Conservation (phyloP, 2,888 invertebrate genomes). For the Macaria notata region DNA sequence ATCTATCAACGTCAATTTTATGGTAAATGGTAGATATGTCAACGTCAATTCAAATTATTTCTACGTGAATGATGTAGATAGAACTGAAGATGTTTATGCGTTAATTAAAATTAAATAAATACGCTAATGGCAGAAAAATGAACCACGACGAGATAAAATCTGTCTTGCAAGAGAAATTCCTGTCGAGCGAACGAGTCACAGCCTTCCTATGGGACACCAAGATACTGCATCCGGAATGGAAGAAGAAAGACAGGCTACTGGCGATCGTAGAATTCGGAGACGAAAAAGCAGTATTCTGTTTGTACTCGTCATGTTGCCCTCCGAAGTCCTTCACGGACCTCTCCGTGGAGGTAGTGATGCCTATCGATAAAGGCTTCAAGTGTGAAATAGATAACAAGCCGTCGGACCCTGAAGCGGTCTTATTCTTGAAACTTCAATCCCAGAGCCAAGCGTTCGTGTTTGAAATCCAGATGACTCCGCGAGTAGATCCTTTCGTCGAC, state of each 20-base stretch:
- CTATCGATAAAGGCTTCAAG: slow-evolving; percentile 90
- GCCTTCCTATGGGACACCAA: slow-evolving; percentile 73
- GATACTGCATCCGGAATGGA: slow-evolving; percentile 74
- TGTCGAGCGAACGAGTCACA: slow-evolving; percentile 72
- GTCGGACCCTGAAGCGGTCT: slow-evolving; percentile 74
- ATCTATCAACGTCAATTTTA: too few relatives aligned
- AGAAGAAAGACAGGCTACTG: slow-evolving; percentile 71
- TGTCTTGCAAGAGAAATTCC: slow-evolving; percentile 76
- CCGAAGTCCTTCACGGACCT: slow-evolving; percentile 89
- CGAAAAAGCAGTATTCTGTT: slow-evolving; percentile 78
- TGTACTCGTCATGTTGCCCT: slow-evolving; percentile 82
- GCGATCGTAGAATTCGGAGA: slow-evolving; percentile 77
- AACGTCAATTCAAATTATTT: slow-evolving; percentile 16
- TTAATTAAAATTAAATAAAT: slow-evolving; percentile 31
- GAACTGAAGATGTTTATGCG: slow-evolving; percentile 21
- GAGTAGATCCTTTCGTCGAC: slow-evolving; percentile 87
- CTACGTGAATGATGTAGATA: slow-evolving; percentile 39
- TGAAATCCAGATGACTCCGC: slow-evolving; percentile 79
- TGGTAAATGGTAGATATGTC: slow-evolving; percentile 15
- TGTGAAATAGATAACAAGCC: slow-evolving; percentile 87
- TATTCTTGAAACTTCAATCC: slow-evolving; percentile 76
- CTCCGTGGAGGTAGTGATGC: slow-evolving; percentile 90
- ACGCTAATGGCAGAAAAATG: slow-evolving; percentile 53
- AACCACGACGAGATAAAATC: slow-evolving; percentile 75
- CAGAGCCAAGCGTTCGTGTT: slow-evolving; percentile 72